A percentile compares a stretch with the other conserved stretches of the same genome.
These are phyloP conservation scores for Aleiodes alternator DNA, from an alignment of 2,888 invertebrate genomes.

Conservation along the genomic window DNA sequence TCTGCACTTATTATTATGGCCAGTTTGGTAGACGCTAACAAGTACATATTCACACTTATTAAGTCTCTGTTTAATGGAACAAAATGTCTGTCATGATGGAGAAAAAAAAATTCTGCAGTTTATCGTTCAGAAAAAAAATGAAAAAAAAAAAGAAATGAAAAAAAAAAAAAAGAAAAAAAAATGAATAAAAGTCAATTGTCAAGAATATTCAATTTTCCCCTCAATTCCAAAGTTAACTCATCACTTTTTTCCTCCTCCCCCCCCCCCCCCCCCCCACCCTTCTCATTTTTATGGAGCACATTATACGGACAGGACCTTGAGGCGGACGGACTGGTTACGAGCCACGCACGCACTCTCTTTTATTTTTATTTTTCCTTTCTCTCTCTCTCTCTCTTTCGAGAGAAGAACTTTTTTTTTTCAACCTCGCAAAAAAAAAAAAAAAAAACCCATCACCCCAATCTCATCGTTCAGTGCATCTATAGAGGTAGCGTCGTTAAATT, in stretches of 20 bases:
- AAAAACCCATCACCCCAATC: conserved; percentile 12
- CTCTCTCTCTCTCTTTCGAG: not conserved
- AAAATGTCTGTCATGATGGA: conserved; percentile 40
- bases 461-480: conserved; percentile 23
- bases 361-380: not conserved
- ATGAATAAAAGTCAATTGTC: conserved; percentile 17
- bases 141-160: conserved; percentile 11
- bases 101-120: conserved; percentile 3
- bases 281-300: conserved; percentile 39
- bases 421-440: conserved; percentile 2
- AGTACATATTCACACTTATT: conserved; percentile 38
- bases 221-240: conserved; percentile 20
- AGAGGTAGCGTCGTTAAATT: conserved; percentile 51
- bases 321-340: conserved; percentile 35
- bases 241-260: conserved; percentile 29
- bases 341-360: conserved; percentile 22
- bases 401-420: not conserved
- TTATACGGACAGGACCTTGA: conserved; percentile 38
- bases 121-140: not conserved
- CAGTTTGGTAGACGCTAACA: conserved; percentile 43
- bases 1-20: conserved; percentile 29
- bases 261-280: conserved; percentile 48
- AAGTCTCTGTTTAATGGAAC: conserved; percentile 26
- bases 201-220: conserved; percentile 27
- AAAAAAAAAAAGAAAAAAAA: conserved; percentile 1